phyloP scores from a whole-genome alignment of 2,888 invertebrate species.

The Drosophila meridionalis region DNA sequence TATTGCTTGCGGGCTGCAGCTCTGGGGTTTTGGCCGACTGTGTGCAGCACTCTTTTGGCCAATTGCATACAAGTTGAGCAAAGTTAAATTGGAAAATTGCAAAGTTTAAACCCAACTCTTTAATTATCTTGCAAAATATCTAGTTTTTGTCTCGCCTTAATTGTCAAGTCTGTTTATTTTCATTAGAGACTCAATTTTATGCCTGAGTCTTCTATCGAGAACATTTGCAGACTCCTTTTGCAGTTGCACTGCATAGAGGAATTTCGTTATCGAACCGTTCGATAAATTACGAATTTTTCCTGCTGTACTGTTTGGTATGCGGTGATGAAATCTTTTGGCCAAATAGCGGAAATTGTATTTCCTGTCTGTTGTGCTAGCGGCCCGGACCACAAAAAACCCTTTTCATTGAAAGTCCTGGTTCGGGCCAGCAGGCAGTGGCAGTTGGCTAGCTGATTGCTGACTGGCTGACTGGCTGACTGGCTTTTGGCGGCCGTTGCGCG shows the following conservation, averaged over 20 bases:
- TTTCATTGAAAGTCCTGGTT: slow-evolving; percentile 27
- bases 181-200: neutral
- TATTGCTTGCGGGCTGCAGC: neutral
- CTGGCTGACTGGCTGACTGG: slow-evolving; percentile 56
- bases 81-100: neutral
- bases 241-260: neutral
- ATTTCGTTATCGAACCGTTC: neutral
- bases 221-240: neutral
- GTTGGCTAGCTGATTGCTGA: neutral
- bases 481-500: slow-evolving; percentile 77
- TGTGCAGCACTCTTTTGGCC: neutral
- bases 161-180: neutral
- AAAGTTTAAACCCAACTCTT: neutral
- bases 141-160: neutral
- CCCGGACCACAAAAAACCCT: slow-evolving; percentile 24
- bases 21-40: neutral
- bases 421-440: neutral
- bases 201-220: neutral
- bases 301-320: neutral
- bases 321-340: slow-evolving; percentile 26
- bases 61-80: neutral
- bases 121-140: neutral
- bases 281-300: slow-evolving; percentile 1
- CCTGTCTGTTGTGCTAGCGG: slow-evolving; percentile 43
- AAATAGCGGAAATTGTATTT: slow-evolving; percentile 65